Conservation (phyloP, 2,113 vertebrate genomes). For the Forbesichthys agassizii region DNA sequence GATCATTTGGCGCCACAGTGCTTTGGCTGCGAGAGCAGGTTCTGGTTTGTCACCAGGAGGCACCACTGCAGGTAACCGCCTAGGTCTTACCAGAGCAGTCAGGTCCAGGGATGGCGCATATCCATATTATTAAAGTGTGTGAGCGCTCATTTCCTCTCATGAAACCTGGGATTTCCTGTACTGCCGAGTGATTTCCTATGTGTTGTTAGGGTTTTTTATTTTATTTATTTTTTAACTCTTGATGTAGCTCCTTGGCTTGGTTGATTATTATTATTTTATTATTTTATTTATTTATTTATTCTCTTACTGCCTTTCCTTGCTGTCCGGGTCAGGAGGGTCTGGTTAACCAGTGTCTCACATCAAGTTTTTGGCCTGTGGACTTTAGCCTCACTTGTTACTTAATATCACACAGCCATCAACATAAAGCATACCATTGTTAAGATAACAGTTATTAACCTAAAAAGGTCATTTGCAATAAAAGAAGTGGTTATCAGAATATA, state of each 20-base stretch:
- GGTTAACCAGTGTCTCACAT: background rate
- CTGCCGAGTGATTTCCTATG: background rate
- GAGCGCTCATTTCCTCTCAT: background rate
- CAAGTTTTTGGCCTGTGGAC: background rate
- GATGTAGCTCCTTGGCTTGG: background rate
- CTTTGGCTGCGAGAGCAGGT: conserved; percentile 92
- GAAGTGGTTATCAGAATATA: too few species aligned
- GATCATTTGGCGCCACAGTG: conserved; percentile 95
- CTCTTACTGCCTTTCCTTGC: conserved; percentile 9
- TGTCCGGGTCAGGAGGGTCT: conserved; percentile 3
- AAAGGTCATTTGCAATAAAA: too few species aligned
- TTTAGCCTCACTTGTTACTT: background rate
- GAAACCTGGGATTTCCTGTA: background rate
- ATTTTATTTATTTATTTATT: conserved; percentile 11
- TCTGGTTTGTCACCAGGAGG: conserved; percentile 93
- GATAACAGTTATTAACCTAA: too few species aligned
- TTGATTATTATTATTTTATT: background rate
- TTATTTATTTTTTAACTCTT: background rate
- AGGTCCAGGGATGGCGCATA: background rate
- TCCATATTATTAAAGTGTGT: background rate
- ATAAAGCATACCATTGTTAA: too few species aligned
- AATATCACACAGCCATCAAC: background rate
- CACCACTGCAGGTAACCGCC: conserved; percentile 93
- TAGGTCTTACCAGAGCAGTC: background rate
- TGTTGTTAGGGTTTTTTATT: background rate